phyloP scores from a whole-genome alignment of 2,113 vertebrate species.

The Burhinus bistriatus region DNA sequence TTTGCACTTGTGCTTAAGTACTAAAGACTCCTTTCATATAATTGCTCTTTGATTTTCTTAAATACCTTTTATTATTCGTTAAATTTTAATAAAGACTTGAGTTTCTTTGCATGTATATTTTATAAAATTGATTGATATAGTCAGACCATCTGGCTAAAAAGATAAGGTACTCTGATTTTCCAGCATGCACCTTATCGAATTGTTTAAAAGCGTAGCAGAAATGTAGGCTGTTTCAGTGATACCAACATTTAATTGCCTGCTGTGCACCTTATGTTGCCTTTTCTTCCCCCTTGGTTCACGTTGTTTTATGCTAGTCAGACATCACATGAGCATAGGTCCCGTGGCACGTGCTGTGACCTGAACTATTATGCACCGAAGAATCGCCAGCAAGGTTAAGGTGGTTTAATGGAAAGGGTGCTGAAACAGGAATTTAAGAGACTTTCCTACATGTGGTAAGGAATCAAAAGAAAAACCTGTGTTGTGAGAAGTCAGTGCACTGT shows the following conservation, averaged over 20 bases:
- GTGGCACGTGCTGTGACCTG: background rate
- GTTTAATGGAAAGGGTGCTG: background rate
- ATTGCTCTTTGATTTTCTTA: background rate
- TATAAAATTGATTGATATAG: background rate
- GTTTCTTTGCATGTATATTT: background rate
- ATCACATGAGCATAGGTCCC: background rate
- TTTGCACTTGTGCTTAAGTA: background rate
- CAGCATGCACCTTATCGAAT: background rate
- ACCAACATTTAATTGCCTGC: background rate
- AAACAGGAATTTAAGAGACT: background rate
- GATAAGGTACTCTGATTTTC: background rate
- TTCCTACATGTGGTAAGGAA: background rate
- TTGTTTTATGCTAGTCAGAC: background rate
- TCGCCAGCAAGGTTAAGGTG: too few relatives aligned
- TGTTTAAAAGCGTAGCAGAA: background rate
- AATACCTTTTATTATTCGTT: background rate
- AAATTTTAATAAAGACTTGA: background rate
- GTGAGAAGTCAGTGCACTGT: background rate
- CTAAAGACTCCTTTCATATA: background rate
- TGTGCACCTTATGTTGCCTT: background rate
- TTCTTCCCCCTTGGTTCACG: rapidly evolving
- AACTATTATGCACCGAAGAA: background rate
- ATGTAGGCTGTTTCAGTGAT: background rate
- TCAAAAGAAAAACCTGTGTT: background rate
- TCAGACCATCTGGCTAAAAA: background rate